Percentiles rank a stretch among this genome's conserved stretches.
Conservation (phyloP, 2,113 vertebrate species). For the Myiozetetes cayanensis region DNA sequence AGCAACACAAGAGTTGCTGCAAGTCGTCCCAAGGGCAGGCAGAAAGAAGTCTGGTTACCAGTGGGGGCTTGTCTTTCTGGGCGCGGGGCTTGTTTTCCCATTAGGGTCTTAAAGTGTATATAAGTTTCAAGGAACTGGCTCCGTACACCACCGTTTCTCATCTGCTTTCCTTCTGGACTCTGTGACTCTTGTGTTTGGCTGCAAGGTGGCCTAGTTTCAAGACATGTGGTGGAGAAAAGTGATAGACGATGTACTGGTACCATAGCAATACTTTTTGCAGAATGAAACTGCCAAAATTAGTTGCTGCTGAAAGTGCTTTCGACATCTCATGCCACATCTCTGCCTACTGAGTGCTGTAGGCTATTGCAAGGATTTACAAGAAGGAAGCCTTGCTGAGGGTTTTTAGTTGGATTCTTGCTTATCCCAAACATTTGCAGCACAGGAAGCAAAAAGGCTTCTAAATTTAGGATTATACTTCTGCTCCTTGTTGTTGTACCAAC, state of each 20-base stretch:
- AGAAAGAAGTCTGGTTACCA: background rate
- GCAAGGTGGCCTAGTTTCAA: conserved; percentile 25
- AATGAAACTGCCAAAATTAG: conserved; percentile 15
- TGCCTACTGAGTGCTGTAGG: background rate
- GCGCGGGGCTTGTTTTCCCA: background rate
- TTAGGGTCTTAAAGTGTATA: rapidly evolving
- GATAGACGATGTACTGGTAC: background rate
- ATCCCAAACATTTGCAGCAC: background rate
- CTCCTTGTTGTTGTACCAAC: background rate
- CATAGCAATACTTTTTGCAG: background rate
- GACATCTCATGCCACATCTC: background rate
- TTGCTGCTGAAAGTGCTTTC: background rate
- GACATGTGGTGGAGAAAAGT: background rate
- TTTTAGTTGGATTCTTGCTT: background rate
- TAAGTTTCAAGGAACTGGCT: background rate
- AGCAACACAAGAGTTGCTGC: background rate
- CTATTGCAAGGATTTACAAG: background rate
- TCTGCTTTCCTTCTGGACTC: background rate
- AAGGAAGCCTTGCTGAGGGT: background rate
- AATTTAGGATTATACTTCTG: background rate
- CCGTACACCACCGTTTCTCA: rapidly evolving
- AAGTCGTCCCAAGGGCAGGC: background rate
- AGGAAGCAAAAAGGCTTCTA: background rate
- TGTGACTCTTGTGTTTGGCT: background rate
- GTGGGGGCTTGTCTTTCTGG: background rate